A percentile compares a stretch with the other conserved stretches of the same genome.
Evolutionary conservation across 1,140 invertebrate species (phyloP).

Genomic region (Lasioglossum baleicum): DNA sequence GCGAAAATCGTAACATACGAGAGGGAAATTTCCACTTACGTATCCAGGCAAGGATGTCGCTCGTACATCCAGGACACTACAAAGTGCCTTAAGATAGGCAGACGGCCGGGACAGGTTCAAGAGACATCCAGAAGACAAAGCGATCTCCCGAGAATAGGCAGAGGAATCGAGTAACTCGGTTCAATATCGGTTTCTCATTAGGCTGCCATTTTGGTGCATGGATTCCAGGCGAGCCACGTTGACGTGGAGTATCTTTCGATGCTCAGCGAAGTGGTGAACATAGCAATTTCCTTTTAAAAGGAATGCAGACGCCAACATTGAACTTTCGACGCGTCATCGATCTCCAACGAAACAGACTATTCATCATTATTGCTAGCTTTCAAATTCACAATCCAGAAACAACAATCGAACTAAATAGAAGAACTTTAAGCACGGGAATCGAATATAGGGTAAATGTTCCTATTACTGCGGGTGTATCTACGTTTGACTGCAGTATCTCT

Average conservation of each 20-base stretch:
- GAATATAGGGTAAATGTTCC: too few relatives aligned
- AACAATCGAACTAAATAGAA: too few relatives aligned
- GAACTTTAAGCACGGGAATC: too few relatives aligned
- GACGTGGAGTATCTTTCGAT: not conserved
- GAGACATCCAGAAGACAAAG: slow-evolving; percentile 53
- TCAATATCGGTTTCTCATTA: slow-evolving; percentile 67
- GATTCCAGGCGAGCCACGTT: slow-evolving; percentile 22
- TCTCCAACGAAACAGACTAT: not conserved
- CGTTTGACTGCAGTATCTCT: too few relatives aligned
- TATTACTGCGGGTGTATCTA: too few relatives aligned
- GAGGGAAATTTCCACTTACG: not conserved
- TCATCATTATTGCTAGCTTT: not conserved
- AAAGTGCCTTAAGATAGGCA: slow-evolving; percentile 45
- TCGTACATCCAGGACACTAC: slow-evolving; percentile 21
- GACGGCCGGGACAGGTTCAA: slow-evolving; percentile 29
- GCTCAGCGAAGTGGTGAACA: not conserved
- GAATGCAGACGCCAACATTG: not conserved
- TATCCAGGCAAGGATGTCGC: not conserved
- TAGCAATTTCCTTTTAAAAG: not conserved
- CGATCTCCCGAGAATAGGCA: slow-evolving; percentile 33
- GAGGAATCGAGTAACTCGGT: slow-evolving; percentile 49
- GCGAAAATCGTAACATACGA: not conserved
- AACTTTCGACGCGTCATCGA: not conserved
- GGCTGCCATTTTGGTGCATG: slow-evolving; percentile 44
- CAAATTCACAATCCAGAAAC: not conserved